Base-by-base conservation (phyloP, 1,140 invertebrate species). In the Drosophila pallidifrons region DNA sequence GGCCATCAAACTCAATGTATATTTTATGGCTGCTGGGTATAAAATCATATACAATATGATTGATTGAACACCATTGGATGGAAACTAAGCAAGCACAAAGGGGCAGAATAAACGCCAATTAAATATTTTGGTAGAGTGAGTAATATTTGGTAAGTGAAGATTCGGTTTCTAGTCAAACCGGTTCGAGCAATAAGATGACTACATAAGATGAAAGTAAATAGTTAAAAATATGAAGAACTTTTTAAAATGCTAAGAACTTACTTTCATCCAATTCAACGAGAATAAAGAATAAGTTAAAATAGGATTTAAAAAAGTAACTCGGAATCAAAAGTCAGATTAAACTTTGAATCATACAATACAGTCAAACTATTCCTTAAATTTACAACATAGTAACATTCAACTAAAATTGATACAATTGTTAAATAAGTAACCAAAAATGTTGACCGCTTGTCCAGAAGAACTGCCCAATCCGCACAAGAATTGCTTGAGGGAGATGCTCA, bases 391-490 rank as follows among this genome's bases (percentile, higher is more conserved):
- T 13, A 52, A 13, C 10, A 35, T 35, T 32, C 5, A 15, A 28
- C 20, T 13, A 1, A 51, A 51, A n/a, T n/a, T 28, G 1, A 52
- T 52, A 13, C 1, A 30, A 52, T 52, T 30, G 2, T 6, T 13
- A 32, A 35, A 52, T 32, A 54, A 13, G 6, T 3, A 41, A 57
- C 1, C 2, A 1, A 79, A 71, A 32, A 82, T 86, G 82, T 46
- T 86, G 2, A 58, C 68, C 1, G 55, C 16, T 3, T 91, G 82
- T 16, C 74, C 59, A 2, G 90, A 90, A 20, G 80, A 91, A 25
- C 43, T 91, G 68, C 86, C 82, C 32, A 91, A 91, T 85, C 85
- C 90, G 0, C 86, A 91, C 71, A 91, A 77, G 71, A 83, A 78
- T n/a, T 91, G 90, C 55, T 46, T 91, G 16, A 69, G 77, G 38